Evolutionary conservation across 2,888 invertebrate genomes (phyloP), one percentile per base, ranked within the genome.

Genomic region (Nephrotoma guestfalica): DNA sequence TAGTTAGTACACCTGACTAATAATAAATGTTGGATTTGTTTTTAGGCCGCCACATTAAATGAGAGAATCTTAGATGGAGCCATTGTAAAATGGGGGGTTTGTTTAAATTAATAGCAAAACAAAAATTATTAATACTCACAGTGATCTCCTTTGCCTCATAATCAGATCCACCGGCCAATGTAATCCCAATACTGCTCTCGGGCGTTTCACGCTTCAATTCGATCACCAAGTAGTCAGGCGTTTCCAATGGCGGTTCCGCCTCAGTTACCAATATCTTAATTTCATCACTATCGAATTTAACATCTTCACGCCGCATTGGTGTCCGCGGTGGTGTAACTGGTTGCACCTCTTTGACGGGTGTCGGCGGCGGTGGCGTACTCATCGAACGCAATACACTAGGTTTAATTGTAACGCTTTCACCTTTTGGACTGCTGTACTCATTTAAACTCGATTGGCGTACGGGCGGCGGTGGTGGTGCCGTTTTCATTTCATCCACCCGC

Each of bases 61-160:
- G 30, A 30, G 30, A 30, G 30, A 30, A 30, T 30, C 0, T 30
- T 30, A 30, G 30, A 30, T 30, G 30, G 30, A 30, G 30, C 30
- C 30, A 30, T 2, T 2, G 30, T 13, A 2, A 13, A 47, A 47
- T n/a, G n/a, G 13, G 13, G 0, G 9, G 9, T 47, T 47, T 47
- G 47, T 1, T 13, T 13, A 13, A 47, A 13, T 13, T n/a, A 47
- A 13, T 30, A 30, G 0, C 15, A 51, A 51, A 15, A 51, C n/a
- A n/a, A 86, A 7, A 41, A n/a, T 86, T 18, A 45, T 41, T 85
- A 18, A 86, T 88, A 92, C 94, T 92, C 91, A 96, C 97, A 89
- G 97, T 97, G 88, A 97, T 97, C 91, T 97, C 97, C 92, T 97
- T 97, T 89, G 96, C 95, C 93, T 97, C 97, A 90, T 97, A 97